phyloP scores from a whole-genome alignment of 2,797 vertebrate species.

The Sebastes kiyomatsui region DNA sequence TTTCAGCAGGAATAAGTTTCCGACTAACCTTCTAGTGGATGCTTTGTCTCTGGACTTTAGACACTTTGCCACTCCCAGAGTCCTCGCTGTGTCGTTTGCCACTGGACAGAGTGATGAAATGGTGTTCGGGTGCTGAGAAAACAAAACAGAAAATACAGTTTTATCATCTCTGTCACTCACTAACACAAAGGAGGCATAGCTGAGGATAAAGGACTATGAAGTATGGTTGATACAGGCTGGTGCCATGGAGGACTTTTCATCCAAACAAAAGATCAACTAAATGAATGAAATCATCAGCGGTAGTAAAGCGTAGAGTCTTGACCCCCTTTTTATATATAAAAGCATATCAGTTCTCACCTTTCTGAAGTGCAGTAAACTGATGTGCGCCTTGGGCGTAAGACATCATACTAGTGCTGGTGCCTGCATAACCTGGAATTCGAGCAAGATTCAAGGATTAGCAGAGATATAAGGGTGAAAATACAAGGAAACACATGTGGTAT shows the following conservation, averaged over 20 bases:
- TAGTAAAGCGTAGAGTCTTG: not conserved
- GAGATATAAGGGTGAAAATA: not conserved
- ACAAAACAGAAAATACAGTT: not conserved
- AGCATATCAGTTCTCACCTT: constrained; percentile 65
- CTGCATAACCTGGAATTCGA: constrained; percentile 60
- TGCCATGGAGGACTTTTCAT: not conserved
- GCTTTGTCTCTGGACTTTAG: constrained; percentile 82
- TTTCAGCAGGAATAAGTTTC: not conserved
- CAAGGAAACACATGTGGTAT: not conserved
- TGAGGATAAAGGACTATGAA: not conserved
- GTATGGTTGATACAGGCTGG: not conserved
- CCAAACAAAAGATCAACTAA: not conserved
- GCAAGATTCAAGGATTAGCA: not conserved
- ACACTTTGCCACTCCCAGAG: constrained; percentile 57
- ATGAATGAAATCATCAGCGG: no score
- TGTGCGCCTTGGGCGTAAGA: constrained; percentile 70
- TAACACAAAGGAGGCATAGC: no score
- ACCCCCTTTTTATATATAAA: not conserved
- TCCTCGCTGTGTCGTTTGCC: constrained; percentile 81
- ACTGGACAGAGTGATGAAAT: constrained; percentile 45
- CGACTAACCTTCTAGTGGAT: constrained; percentile 70
- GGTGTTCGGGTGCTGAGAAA: constrained; percentile 64
- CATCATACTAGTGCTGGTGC: constrained; percentile 55
- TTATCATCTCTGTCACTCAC: not conserved
- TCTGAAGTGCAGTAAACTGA: constrained; percentile 61